A percentile compares a stretch with the other conserved stretches of the same genome.
These are phyloP conservation scores for Leucophenga montana DNA, from an alignment of 2,888 invertebrate genomes.

Conservation along the genomic window DNA sequence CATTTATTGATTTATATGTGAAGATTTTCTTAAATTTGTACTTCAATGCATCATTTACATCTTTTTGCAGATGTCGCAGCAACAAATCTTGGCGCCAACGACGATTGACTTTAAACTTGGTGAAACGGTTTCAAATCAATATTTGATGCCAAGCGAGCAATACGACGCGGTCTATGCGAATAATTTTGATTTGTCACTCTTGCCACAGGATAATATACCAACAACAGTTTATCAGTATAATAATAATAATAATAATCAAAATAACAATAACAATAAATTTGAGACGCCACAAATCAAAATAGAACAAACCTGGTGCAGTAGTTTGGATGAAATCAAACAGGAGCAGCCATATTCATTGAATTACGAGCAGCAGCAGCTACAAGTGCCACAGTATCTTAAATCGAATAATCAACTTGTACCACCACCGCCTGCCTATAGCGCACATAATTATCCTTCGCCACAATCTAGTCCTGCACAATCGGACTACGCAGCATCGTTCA, in stretches of 20 bases:
- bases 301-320: slow-evolving; percentile 66
- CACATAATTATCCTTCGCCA: slow-evolving; percentile 68
- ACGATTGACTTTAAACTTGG: slow-evolving; percentile 48
- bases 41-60: slow-evolving; percentile 19
- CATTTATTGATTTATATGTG: slow-evolving; percentile 36
- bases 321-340: slow-evolving; percentile 43
- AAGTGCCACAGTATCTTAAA: slow-evolving; percentile 37
- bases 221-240: slow-evolving; percentile 65
- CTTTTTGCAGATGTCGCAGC: slow-evolving; percentile 59
- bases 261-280: slow-evolving; percentile 12
- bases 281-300: slow-evolving; percentile 68
- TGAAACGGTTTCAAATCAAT: slow-evolving; percentile 48
- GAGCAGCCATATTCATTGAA: slow-evolving; percentile 44
- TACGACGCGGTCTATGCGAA: slow-evolving; percentile 74
- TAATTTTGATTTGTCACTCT: slow-evolving; percentile 82
- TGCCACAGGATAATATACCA: slow-evolving; percentile 75
- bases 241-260: slow-evolving; percentile 40
- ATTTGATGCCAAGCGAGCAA: slow-evolving; percentile 55
- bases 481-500: slow-evolving; percentile 53
- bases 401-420: slow-evolving; percentile 58
- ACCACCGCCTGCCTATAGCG: slow-evolving; percentile 62
- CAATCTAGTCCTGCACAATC: slow-evolving; percentile 70
- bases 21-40: slow-evolving; percentile 28
- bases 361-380: slow-evolving; percentile 49
- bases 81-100: slow-evolving; percentile 29